phyloP scores from a whole-genome alignment of 2,113 vertebrate species.

The Galbula dea region DNA sequence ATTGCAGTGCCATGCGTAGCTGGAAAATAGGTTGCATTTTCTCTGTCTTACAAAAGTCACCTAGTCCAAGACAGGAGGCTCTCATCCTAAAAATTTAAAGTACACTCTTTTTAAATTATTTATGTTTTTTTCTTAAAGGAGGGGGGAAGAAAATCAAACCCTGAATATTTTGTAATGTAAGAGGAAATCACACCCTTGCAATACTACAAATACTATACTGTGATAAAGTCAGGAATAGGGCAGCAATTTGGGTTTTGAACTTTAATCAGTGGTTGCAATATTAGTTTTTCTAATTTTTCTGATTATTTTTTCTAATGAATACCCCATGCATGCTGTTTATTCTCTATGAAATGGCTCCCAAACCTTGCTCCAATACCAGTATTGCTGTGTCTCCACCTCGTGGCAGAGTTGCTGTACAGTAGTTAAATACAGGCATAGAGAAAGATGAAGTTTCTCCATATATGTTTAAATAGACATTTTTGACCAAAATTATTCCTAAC shows the following conservation, averaged over 20 bases:
- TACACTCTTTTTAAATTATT: neutral
- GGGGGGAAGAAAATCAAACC: accelerated
- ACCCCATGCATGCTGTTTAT: neutral
- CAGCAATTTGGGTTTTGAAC: neutral
- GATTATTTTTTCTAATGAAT: no score
- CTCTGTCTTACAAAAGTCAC: neutral
- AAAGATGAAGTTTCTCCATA: neutral
- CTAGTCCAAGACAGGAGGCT: neutral
- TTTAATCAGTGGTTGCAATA: neutral
- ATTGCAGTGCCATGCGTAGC: neutral
- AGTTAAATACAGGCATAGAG: neutral
- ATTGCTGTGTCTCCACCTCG: neutral
- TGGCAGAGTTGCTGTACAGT: neutral
- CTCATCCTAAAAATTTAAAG: neutral
- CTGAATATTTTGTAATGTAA: neutral
- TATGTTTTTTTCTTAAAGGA: neutral
- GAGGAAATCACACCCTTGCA: neutral
- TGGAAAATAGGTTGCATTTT: neutral
- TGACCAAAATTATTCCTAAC: neutral
- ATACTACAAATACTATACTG: neutral
- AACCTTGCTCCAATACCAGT: accelerated
- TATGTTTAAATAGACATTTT: neutral
- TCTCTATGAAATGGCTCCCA: neutral
- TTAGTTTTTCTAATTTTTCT: neutral
- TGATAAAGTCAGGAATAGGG: neutral